Base-by-base conservation (phyloP, 2,113 vertebrate genomes). In the Recurvirostra avosetta region DNA sequence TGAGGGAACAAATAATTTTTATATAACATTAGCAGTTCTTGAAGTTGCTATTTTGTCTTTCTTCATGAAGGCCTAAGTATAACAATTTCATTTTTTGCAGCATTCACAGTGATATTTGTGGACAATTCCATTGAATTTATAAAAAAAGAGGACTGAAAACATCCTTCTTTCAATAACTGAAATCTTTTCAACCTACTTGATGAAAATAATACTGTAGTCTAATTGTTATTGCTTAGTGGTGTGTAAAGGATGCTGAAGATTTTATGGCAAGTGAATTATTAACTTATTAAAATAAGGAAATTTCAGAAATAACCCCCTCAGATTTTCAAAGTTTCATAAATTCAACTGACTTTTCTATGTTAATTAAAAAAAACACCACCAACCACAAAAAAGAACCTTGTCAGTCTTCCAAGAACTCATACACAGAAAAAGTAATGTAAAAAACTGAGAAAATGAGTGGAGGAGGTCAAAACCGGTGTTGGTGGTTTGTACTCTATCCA, bases 321-420 rank as follows among this genome's bases (percentile, higher is more conserved):
- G 8, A 47, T 84, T 83, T 79, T 61, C 36, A 34, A 65, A 47
- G 23, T 58, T 92, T 52, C 16, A 45, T 86, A 47, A 78, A 78
- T 43, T 68, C 27, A 36, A 12, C 41, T 65, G 7, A 61, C 5
- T 66, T 87, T 61, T 56, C 45, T n/a, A 19, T 72, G 6, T 76
- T 88, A 43, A 68, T 65, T 50, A 14, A 43, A 91, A 86, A 56
- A 47, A 3, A 2, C 9, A 34, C 2, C 8, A 73, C 0, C 4
- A 76, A 0, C 6, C 40, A 1, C 5, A 43, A 1, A 67, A n/a
- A 34, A 50, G 12, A 23, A 0, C 2, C 6, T 27, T 29, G 6
- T 12, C 5, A 43, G 9, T 49, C 16, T 71, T 80, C 30, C 16
- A 62, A 55, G 26, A 84, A 26, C 10, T 67, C n/a, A n/a, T 30